phyloP scores from a whole-genome alignment of 2,113 vertebrate species.

The Trogon melanurus region DNA sequence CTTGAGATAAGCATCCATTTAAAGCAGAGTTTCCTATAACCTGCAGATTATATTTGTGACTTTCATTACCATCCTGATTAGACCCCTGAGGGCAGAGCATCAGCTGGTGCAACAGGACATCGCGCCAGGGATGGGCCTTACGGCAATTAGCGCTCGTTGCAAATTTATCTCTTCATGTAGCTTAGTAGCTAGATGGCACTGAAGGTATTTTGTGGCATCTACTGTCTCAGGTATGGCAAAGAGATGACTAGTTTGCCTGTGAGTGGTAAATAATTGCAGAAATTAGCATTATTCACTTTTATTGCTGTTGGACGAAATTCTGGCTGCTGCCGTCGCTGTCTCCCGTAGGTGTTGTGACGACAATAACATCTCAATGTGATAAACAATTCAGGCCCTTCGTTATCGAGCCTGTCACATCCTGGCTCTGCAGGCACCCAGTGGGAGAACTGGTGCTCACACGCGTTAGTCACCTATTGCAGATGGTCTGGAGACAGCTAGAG shows the following conservation, averaged over 20 bases:
- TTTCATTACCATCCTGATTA: background rate
- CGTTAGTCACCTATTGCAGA: background rate
- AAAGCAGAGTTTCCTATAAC: background rate
- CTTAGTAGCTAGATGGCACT: constrained; percentile 68
- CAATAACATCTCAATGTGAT: background rate
- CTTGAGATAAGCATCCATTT: background rate
- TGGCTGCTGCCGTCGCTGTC: background rate
- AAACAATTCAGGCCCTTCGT: background rate
- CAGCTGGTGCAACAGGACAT: constrained; percentile 20
- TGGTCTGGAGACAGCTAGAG: background rate
- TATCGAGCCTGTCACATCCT: background rate
- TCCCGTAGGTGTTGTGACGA: background rate
- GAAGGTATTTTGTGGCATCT: constrained; percentile 67
- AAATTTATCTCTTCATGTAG: background rate
- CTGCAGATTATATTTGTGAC: background rate
- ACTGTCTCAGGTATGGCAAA: constrained; percentile 54
- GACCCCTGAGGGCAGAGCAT: constrained; percentile 26
- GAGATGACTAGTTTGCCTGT: constrained; percentile 23
- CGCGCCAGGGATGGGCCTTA: background rate
- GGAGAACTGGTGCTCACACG: background rate
- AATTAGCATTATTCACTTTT: constrained; percentile 23
- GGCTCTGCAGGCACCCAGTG: background rate
- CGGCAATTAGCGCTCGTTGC: background rate
- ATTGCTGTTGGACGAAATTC: background rate
- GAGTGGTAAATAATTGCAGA: constrained; percentile 45